Conservation (phyloP, 2,797 vertebrate genomes). For the Oophaga sylvatica region DNA sequence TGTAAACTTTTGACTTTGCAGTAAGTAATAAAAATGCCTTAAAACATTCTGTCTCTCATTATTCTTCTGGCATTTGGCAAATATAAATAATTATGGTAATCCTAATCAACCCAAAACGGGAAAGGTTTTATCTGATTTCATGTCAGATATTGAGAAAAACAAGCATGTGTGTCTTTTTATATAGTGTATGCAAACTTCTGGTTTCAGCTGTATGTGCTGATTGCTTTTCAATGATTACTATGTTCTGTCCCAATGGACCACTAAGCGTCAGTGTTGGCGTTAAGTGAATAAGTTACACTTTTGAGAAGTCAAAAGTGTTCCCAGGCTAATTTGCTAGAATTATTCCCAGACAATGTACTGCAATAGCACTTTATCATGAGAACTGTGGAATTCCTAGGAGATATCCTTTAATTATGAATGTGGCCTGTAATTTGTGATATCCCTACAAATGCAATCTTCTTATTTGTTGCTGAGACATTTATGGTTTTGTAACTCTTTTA, state of each 20-base stretch:
- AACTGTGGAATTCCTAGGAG: conserved; percentile 6
- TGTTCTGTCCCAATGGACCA: neutral
- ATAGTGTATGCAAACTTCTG: too few species aligned
- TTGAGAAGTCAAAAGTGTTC: neutral
- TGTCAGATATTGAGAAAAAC: too few species aligned
- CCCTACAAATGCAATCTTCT: neutral
- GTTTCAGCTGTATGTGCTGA: neutral
- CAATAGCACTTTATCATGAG: conserved; percentile 38
- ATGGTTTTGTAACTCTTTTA: conserved; percentile 14
- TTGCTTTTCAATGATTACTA: neutral
- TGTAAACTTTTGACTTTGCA: too few species aligned
- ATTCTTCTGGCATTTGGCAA: too few species aligned
- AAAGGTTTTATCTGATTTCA: too few species aligned
- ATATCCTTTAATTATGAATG: conserved; percentile 33
- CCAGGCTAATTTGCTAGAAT: conserved; percentile 21
- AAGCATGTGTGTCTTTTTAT: too few species aligned
- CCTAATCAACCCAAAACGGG: too few species aligned
- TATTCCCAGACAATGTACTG: neutral
- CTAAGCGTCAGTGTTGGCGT: neutral
- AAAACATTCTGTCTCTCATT: too few species aligned
- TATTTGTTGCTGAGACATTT: conserved; percentile 1
- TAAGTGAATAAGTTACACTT: neutral
- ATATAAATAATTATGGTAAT: too few species aligned
- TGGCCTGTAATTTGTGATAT: conserved; percentile 40
- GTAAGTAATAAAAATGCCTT: too few species aligned